Percentiles rank a stretch among this genome's conserved stretches.
Evolutionary conservation across 1,140 invertebrate genomes (phyloP).

Genomic region (Aphelenchoides avenae): DNA sequence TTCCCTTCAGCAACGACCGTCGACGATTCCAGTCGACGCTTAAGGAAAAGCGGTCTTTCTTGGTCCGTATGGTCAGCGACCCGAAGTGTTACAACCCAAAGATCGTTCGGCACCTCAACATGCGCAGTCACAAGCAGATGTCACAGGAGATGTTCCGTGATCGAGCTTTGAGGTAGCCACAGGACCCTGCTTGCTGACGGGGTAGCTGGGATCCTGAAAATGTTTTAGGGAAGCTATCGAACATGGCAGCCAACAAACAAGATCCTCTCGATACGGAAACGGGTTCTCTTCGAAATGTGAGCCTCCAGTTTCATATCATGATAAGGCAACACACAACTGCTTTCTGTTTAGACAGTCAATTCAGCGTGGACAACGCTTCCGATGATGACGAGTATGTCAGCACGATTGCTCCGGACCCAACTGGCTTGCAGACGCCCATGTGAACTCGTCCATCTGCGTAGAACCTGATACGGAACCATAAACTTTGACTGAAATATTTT

Average conservation of each 20-base stretch:
- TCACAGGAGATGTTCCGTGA: constrained; percentile 55
- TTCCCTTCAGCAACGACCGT: constrained; percentile 9
- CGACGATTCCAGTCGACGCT: constrained; percentile 37
- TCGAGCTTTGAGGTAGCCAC: constrained; percentile 46
- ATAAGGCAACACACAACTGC: not conserved
- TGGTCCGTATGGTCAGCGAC: constrained; percentile 58
- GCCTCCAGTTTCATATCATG: not conserved
- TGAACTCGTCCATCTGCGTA: no score
- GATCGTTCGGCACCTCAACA: constrained; percentile 58
- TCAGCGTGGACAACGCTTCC: constrained; percentile 33
- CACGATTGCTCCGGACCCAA: constrained; percentile 41
- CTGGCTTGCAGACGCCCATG: constrained; percentile 52
- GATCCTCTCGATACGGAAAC: not conserved
- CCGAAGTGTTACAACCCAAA: constrained; percentile 60
- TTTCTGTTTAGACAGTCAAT: constrained; percentile 31
- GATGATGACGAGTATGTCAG: constrained; percentile 42
- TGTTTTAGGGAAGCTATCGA: constrained; percentile 47
- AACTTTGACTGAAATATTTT: no score
- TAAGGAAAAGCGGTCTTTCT: constrained; percentile 54
- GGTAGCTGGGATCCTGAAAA: not conserved
- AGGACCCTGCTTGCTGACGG: not conserved
- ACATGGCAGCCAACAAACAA: constrained; percentile 25
- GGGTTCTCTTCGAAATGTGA: constrained; percentile 35
- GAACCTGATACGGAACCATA: no score
- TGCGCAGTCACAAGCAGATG: constrained; percentile 59